Evolutionary conservation across 2,797 vertebrate genomes (phyloP).

Genomic region (Rachycentron canadum): DNA sequence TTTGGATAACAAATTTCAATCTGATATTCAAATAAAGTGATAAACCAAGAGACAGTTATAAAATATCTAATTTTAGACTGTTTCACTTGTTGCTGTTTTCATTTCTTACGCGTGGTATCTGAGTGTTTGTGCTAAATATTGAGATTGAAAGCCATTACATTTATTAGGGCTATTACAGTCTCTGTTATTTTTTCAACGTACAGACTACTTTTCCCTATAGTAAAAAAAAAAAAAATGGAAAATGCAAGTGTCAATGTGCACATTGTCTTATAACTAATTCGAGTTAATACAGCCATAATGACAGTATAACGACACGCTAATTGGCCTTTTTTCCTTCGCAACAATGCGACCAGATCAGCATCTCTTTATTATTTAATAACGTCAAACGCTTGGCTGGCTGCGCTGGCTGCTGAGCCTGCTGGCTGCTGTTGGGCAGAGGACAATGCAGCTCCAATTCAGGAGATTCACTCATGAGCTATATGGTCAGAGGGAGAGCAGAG

Average conservation of each 20-base stretch:
- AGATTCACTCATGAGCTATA: constrained; percentile 48
- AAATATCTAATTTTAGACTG: not conserved
- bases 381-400: constrained; percentile 94
- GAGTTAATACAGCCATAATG: constrained; percentile 96
- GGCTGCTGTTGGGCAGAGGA: constrained; percentile 86
- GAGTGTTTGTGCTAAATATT: no score
- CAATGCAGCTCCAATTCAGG: constrained; percentile 90
- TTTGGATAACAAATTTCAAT: not conserved
- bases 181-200: not conserved
- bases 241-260: constrained; percentile 74
- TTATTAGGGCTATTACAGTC: not conserved
- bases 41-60: not conserved
- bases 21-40: not conserved
- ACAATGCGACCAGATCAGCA: constrained; percentile 91
- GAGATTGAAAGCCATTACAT: not conserved
- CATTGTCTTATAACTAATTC: constrained; percentile 93
- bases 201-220: constrained; percentile 1
- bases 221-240: constrained; percentile 14
- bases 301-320: constrained; percentile 92
- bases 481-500: not conserved
- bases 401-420: constrained; percentile 88
- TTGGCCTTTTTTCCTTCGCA: constrained; percentile 90
- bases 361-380: constrained; percentile 99
- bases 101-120: not conserved
- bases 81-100: not conserved